A percentile compares a stretch with the other conserved stretches of the same genome.
Evolutionary conservation across 2,113 vertebrate species (phyloP).

Genomic region (Entomyzon cyanotis): DNA sequence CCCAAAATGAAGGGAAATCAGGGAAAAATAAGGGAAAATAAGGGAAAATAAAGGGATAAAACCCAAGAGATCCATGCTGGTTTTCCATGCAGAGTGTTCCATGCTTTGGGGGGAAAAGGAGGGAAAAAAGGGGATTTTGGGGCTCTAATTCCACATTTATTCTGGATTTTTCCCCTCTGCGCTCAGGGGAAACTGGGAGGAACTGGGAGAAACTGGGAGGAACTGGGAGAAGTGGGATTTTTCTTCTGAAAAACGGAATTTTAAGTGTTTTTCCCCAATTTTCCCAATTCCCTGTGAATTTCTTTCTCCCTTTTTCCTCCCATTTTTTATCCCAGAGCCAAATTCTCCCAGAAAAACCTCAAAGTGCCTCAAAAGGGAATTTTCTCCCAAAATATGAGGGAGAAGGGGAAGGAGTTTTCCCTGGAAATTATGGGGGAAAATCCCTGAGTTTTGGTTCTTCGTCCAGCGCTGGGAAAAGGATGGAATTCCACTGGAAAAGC

Average conservation of each 20-base stretch:
- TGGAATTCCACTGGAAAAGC: not conserved
- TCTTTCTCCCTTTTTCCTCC: not conserved
- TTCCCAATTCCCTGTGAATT: no score
- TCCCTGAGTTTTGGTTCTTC: not conserved
- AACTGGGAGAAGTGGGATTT: not conserved
- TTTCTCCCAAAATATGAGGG: no score
- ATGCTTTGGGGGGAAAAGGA: not conserved
- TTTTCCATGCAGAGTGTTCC: not conserved
- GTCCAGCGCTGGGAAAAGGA: not conserved
- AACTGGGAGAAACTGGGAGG: not conserved
- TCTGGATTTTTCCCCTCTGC: not conserved
- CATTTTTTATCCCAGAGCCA: not conserved
- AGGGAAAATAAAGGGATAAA: not conserved
- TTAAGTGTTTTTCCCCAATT: no score
- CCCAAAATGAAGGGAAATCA: not conserved
- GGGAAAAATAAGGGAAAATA: not conserved
- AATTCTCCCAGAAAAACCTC: not conserved
- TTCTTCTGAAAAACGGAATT: rapidly evolving
- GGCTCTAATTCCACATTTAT: not conserved
- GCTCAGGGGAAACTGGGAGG: not conserved
- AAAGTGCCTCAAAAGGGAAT: no score
- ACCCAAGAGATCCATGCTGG: not conserved
- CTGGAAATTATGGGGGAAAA: no score
- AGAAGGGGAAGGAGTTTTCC: not conserved
- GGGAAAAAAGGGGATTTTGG: not conserved